Percentiles rank a stretch among this genome's conserved stretches.
phyloP scores from a whole-genome alignment of 2,113 vertebrate species.

The Rhagologus leucostigma region DNA sequence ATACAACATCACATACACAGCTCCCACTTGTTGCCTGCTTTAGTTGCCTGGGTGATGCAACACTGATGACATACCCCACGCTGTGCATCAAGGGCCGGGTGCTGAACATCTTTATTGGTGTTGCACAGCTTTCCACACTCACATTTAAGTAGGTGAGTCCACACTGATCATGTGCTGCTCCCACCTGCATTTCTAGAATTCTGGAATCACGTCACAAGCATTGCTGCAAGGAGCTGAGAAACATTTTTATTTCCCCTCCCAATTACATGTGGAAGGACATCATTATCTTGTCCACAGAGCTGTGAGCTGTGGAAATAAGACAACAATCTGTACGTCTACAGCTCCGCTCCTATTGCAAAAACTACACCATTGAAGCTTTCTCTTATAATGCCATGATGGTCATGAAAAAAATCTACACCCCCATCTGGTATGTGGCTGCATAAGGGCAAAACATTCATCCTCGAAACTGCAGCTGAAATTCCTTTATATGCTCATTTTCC shows the following conservation, averaged over 20 bases:
- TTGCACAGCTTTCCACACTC: background rate
- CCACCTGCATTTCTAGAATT: background rate
- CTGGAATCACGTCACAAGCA: background rate
- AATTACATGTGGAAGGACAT: background rate
- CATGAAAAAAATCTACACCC: background rate
- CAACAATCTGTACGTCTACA: background rate
- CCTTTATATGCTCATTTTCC: background rate
- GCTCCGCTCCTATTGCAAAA: background rate
- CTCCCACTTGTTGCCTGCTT: background rate
- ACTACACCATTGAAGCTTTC: background rate
- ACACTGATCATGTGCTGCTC: background rate
- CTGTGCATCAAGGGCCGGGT: accelerated
- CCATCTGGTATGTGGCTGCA: background rate
- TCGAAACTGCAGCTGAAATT: background rate
- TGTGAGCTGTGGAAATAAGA: background rate
- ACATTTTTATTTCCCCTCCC: background rate
- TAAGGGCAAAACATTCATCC: background rate
- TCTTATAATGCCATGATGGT: background rate
- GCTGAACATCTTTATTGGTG: background rate
- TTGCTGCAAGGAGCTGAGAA: background rate
- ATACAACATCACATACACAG: background rate
- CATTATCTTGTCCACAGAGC: background rate
- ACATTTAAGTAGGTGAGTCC: background rate
- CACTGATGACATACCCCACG: background rate
- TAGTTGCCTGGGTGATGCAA: background rate